Base-by-base conservation (phyloP, 1,140 invertebrate species). In the Drosophila suzukii region DNA sequence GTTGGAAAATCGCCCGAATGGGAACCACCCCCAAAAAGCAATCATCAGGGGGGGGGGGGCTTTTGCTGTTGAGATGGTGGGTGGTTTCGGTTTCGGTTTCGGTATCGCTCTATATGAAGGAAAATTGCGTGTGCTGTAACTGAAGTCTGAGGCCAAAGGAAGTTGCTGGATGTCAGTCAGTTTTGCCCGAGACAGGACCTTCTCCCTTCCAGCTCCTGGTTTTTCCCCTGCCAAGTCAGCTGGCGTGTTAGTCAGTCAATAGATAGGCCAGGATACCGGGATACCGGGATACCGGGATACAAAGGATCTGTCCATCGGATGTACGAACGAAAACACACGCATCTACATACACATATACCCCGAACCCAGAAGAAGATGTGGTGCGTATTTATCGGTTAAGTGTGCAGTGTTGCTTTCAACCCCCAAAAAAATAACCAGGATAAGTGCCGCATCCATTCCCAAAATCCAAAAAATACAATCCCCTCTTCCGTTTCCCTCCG, bases 61-160 rank as follows among this genome's bases (percentile, higher is more conserved):
- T n/a, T n/a, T n/a, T n/a, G n/a, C n/a, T 11, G 6, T 1, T n/a
- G 27, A 27, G 27, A 20, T 20, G 27, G 3, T 27, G 27, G 27
- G 27, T 27, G 27, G 27, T 27, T 27, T 27, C 5, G 3, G 27
- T 20, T 20, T 20, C 20, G 20, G 20, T 20, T 20, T 20, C 20
- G 20, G 20, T 20, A 20, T 13, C 8, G 8, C 15, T 24, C 30
- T 36, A 15, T n/a, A 68, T 73, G 68, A 65, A 61, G 75, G 71
- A 83, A 83, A 86, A 86, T 86, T 86, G 83, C 83, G 83, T 86
- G 83, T 49, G 63, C 78, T 75, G 82, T 78, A 61, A 61, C 74
- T 88, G 83, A 86, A 65, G 59, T 65, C 63, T 51, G 30, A 34
- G 56, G 43, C 56, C 15, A 43, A 53, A 60, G 39, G 60, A 60